Evolutionary conservation across 2,113 vertebrate genomes (phyloP), one percentile per base, ranked within the genome.

Genomic region (Crotalus tigris): DNA sequence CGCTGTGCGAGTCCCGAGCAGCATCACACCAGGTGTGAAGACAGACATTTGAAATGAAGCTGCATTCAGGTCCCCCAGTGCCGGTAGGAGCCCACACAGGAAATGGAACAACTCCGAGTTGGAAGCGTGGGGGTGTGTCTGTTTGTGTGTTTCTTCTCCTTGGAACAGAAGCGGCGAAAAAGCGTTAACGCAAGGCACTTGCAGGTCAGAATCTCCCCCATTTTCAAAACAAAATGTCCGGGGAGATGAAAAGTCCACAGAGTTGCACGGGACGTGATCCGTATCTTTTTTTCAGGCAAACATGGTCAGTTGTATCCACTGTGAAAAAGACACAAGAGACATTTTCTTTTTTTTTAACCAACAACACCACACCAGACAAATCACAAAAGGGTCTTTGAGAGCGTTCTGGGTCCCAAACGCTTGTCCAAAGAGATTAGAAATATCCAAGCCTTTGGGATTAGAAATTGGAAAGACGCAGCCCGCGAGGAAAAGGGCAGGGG

Each of bases 221-320:
- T 2, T 19, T 39, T 81, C 51, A 75, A 81, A 8, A 86, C 2
- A 58, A 59, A 57, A 46, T 15, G 55, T 87, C 26, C 85, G 61
- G 24, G 55, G 49, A n/a, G 59, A 21, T 46, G 57, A 69, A 12
- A 53, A 58, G 86, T 33, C n/a, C 55, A 23, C 9, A 58, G 6
- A 0, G 8, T 94, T 91, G 0, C 9, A 53, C 87, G n/a, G 39
- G n/a, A 26, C 29, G 9, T 3, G 0, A 24, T 7, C 5, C 19
- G 29, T 59, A 33, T 85, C 44, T 2, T 4, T 93, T 93, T 33
- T 58, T 97, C 96, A 98, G 8, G 97, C 97, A 55, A 98, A 98
- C 97, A 98, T 98, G 90, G 98, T 98, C 95, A 98, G 95, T 93
- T 98, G 98, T 15, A 98, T 92, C 98, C 98, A 98, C 98, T 98